Base-by-base conservation (phyloP, 2,888 invertebrate species). In the Ptychoptera contaminata region DNA sequence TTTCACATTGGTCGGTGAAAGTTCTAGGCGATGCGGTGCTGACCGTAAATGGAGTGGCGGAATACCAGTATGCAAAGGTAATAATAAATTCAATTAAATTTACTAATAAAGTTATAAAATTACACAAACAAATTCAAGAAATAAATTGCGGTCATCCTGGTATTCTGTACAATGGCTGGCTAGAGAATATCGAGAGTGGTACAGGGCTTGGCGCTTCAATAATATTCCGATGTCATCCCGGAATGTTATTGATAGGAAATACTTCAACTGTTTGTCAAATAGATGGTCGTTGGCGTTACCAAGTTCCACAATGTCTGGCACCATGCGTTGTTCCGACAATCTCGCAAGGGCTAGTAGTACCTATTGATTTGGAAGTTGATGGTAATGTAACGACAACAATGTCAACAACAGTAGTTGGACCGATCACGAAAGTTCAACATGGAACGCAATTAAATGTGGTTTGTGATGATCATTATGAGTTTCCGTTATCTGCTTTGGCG, bases 111-210 rank as follows among this genome's bases (percentile, higher is more conserved):
- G 14, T 30, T 40, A 11, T 31, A n/a, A n/a, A n/a, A n/a, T n/a
- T n/a, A n/a, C n/a, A n/a, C n/a, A n/a, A n/a, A 14, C 6, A 30
- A 11, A 51, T 56, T 55, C 16, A 70, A 91, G 97, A 96, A 72
- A 94, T 98, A 57, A 90, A 96, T 69, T 98, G 97, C 67, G 92
- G 93, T 1, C 81, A 85, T 55, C 92, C 96, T 0, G 93, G 92
- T 2, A 77, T 83, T 40, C 75, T 98, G 8, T 90, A 87, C 76
- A 96, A 98, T 60, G 97, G 98, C 4, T 96, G 93, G 85, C 73
- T 82, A 55, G 90, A 91, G 67, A 88, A 88, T 60, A 83, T 86
- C 47, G 87, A 88, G 53, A 76, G 77, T 31, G 91, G 90, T 23
- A 93, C 92, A 4, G 90, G 86, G 0, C 70, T 92, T 29, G 94